These are phyloP conservation scores for Podarcis lilfordi DNA, from an alignment of 2,797 vertebrate genomes.

Conservation along the genomic window DNA sequence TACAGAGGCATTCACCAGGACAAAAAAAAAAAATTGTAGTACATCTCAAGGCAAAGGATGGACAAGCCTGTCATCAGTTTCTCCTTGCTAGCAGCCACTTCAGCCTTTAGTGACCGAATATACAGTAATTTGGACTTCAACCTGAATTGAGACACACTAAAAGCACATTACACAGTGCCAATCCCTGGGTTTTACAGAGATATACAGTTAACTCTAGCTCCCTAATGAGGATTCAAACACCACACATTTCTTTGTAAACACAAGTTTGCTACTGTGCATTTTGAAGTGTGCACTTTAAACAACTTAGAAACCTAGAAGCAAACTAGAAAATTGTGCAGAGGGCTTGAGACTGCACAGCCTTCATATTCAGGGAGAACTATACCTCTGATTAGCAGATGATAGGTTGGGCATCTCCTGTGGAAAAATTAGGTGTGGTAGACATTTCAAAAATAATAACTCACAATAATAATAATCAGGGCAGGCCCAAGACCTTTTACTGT, in stretches of 20 bases:
- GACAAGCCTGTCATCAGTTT: neutral
- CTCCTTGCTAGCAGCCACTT: neutral
- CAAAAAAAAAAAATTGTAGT: no score
- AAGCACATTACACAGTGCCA: neutral
- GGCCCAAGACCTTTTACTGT: no score
- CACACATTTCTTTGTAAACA: neutral
- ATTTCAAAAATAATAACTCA: no score
- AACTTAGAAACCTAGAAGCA: no score
- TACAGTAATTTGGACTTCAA: neutral
- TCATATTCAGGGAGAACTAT: neutral
- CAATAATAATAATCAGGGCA: accelerated
- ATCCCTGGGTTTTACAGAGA: neutral
- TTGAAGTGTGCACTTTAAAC: no score
- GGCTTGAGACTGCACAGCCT: neutral
- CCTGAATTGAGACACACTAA: neutral
- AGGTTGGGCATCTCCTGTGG: no score
- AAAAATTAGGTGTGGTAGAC: no score
- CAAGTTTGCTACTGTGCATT: neutral
- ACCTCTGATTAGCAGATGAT: neutral
- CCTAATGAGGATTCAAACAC: neutral
- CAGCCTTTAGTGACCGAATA: neutral
- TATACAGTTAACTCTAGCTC: neutral
- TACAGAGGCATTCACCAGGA: neutral
- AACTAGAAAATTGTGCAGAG: neutral
- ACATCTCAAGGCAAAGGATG: neutral